These are phyloP conservation scores for Choloepus didactylus DNA, from an alignment of 2,797 vertebrate genomes.

Conservation along the genomic window DNA sequence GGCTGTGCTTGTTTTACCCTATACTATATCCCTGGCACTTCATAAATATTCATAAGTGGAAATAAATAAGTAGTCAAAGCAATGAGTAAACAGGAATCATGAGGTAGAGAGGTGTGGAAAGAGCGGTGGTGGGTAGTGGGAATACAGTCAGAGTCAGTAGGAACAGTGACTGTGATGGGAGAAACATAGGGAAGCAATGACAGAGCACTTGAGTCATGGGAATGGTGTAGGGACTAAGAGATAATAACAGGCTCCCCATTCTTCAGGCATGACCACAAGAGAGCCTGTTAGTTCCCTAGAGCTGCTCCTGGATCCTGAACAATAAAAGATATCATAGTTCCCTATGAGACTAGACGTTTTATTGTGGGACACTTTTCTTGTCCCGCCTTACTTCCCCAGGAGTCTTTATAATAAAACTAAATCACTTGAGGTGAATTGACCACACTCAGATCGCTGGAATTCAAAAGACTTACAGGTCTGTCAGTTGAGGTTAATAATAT, in stretches of 20 bases:
- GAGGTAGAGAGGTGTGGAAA: not conserved
- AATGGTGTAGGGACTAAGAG: not conserved
- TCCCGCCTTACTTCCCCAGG: not conserved
- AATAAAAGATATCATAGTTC: not conserved
- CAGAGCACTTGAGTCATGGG: slow-evolving; percentile 6
- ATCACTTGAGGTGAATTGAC: not conserved
- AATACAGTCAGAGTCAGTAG: not conserved
- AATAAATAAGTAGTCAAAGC: not conserved
- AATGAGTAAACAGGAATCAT: not conserved
- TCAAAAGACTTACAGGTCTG: slow-evolving; percentile 25
- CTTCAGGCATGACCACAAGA: slow-evolving; percentile 20
- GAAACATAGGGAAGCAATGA: not conserved
- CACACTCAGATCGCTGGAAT: slow-evolving; percentile 3
- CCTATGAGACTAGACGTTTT: slow-evolving; percentile 23
- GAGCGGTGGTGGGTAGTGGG: not conserved
- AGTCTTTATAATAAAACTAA: not conserved
- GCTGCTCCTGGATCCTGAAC: slow-evolving; percentile 31
- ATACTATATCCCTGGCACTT: not conserved
- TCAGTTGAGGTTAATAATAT: slow-evolving; percentile 11
- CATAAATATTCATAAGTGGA: slow-evolving; percentile 38
- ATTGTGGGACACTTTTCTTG: slow-evolving; percentile 13
- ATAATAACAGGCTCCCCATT: slow-evolving; percentile 9
- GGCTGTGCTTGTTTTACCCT: not conserved
- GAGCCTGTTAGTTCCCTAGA: not conserved
- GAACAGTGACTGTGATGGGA: not conserved